Percentiles rank a stretch among this genome's conserved stretches.
Evolutionary conservation across 2,113 vertebrate genomes (phyloP).

Genomic region (Taxidea taxus): DNA sequence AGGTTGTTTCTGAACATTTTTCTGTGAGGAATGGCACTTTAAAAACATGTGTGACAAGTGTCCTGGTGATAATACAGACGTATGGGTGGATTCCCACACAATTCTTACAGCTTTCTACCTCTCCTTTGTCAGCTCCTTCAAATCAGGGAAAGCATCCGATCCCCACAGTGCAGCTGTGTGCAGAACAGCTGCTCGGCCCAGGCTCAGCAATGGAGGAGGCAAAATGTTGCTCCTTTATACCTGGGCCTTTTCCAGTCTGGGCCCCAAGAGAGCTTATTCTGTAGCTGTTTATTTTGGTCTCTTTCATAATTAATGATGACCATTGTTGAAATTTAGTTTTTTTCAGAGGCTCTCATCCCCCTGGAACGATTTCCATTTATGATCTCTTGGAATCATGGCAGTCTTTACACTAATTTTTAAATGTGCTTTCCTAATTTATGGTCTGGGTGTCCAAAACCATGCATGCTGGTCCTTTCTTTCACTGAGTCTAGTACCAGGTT

Average conservation of each 20-base stretch:
- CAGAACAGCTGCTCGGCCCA: neutral
- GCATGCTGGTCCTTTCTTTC: neutral
- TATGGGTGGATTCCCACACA: neutral
- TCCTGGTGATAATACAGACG: neutral
- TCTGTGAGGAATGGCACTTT: neutral
- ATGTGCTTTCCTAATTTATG: neutral
- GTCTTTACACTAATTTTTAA: neutral
- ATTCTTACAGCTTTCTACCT: neutral
- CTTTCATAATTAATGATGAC: neutral
- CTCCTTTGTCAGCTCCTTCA: neutral
- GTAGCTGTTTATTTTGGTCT: neutral
- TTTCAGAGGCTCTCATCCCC: neutral
- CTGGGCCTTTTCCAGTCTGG: neutral
- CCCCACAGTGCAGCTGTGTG: neutral
- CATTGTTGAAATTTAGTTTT: neutral
- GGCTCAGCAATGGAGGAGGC: neutral
- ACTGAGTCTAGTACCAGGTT: neutral
- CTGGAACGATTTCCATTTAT: neutral
- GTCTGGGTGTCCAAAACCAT: neutral
- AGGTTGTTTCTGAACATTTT: neutral
- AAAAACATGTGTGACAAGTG: neutral
- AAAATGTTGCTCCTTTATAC: neutral
- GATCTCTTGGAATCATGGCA: neutral
- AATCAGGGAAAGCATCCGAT: neutral
- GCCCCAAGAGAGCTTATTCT: neutral